Conservation (phyloP, 2,888 invertebrate genomes). For the Allacma fusca region DNA sequence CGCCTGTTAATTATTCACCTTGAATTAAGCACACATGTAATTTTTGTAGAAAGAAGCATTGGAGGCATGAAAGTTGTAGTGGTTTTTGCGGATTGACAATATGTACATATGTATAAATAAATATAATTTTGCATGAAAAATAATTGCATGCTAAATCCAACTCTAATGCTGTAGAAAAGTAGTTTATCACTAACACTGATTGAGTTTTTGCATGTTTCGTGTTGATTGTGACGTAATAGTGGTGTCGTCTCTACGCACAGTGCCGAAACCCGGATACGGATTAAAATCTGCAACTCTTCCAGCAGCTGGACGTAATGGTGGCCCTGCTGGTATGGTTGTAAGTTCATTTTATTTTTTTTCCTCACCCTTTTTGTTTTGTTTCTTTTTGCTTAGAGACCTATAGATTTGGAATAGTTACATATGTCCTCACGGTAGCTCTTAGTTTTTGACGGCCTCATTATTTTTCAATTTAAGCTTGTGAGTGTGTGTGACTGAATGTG, state of each 20-base stretch:
- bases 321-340: constrained; percentile 64
- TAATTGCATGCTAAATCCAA: too few species aligned
- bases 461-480: background rate
- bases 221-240: constrained; percentile 64
- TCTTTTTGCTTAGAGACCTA: background rate
- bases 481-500: background rate
- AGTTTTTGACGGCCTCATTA: too few species aligned
- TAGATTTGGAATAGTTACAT: background rate
- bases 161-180: too few species aligned
- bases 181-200: constrained; percentile 47
- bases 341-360: constrained; percentile 58
- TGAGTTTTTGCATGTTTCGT: constrained; percentile 56
- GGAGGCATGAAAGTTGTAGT: too few species aligned
- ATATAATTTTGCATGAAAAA: too few species aligned
- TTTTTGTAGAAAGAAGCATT: too few species aligned
- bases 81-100: too few species aligned
- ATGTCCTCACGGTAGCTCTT: background rate
- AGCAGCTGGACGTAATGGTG: constrained; percentile 68
- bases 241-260: constrained; percentile 71
- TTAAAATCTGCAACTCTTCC: constrained; percentile 80
- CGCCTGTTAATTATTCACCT: too few species aligned
- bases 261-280: constrained; percentile 81
- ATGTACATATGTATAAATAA: too few species aligned
- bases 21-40: too few species aligned
- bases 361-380: constrained; percentile 25